Base-by-base conservation (phyloP, 2,888 invertebrate species). In the Octonoba sinensis region DNA sequence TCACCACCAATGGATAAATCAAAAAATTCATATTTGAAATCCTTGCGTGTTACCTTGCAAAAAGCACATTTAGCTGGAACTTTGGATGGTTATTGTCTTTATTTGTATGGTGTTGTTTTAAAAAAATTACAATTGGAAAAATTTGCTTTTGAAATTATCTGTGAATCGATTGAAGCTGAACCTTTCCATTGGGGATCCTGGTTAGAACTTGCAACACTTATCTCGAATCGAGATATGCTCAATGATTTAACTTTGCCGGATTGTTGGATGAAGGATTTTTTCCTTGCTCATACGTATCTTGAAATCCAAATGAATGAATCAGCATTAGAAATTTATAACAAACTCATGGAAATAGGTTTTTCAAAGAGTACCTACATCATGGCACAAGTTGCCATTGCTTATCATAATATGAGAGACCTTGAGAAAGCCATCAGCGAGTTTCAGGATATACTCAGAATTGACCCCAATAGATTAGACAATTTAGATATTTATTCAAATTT, bases 401-500 rank as follows among this genome's bases (percentile, higher is more conserved):
- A 95, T 88, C 96, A 98, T 89, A 96, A 97, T 87, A 79, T 86
- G 74, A 74, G 84, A 49, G 97, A 97, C 90, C 93, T 96, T 22
- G 96, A 96, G 86, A 93, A 93, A 86, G 96, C 97, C 0, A 93
- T 97, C 73, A 91, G 93, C 83, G 91, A 94, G 67, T 99, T 98
- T 87, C 92, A 94, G 87, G 92, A 93, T 84, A 91, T 99, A 44
- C 93, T 94, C 85, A 92, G 93, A 86, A 91, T 92, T 86, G 99
- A 99, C 91, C 99, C 99, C 0, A 97, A 93, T 88, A 91, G 98
- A 59, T 89, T 99, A 51, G 98, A 99, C 87, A 95, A 97, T 88
- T 93, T 99, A 92, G 98, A 99, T 89, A 95, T 95, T 0, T 98
- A 95, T 88, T 99, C 99, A 3, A 99, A 99, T 90, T 90, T 99